Conservation (phyloP, 2,113 vertebrate genomes). For the Beaufortia kweichowensis region DNA sequence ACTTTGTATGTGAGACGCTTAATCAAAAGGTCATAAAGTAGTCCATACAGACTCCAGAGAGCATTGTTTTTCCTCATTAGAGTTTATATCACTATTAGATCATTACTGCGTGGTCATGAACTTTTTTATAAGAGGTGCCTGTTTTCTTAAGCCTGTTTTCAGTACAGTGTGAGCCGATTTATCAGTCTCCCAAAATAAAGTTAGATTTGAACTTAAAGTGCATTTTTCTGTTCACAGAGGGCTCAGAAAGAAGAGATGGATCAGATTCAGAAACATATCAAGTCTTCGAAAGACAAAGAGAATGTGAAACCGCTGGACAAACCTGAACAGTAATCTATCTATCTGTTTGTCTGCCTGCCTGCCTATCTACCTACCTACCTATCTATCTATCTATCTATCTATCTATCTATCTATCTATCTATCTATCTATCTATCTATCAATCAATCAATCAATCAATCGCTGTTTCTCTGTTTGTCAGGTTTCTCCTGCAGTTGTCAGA, state of each 20-base stretch:
- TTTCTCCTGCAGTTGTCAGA: slow-evolving; percentile 91
- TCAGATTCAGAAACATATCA: slow-evolving; percentile 87
- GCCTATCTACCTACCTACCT: too few species aligned
- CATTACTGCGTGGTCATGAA: neutral
- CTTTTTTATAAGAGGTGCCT: slow-evolving; percentile 10
- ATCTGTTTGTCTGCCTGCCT: too few species aligned
- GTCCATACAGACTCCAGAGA: neutral
- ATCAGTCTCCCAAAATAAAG: neutral
- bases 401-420: neutral
- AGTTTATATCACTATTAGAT: slow-evolving; percentile 15
- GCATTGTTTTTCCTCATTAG: slow-evolving; percentile 9
- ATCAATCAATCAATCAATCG: neutral
- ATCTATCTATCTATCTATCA: neutral
- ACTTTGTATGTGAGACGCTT: neutral
- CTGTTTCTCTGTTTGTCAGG: slow-evolving; percentile 65
- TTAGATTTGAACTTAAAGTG: slow-evolving; percentile 44
- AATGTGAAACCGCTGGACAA: slow-evolving; percentile 89
- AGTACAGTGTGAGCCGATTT: neutral
- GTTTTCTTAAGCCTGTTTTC: neutral
- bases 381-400: neutral
- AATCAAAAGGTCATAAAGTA: slow-evolving; percentile 14
- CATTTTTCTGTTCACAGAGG: slow-evolving; percentile 72
- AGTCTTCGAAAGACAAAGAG: slow-evolving; percentile 84
- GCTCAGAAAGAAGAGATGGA: slow-evolving; percentile 90
- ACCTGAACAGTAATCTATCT: slow-evolving; percentile 87